Conservation (phyloP, 53 echinoderm and acorn worm species). For the Crossaster papposus region DNA sequence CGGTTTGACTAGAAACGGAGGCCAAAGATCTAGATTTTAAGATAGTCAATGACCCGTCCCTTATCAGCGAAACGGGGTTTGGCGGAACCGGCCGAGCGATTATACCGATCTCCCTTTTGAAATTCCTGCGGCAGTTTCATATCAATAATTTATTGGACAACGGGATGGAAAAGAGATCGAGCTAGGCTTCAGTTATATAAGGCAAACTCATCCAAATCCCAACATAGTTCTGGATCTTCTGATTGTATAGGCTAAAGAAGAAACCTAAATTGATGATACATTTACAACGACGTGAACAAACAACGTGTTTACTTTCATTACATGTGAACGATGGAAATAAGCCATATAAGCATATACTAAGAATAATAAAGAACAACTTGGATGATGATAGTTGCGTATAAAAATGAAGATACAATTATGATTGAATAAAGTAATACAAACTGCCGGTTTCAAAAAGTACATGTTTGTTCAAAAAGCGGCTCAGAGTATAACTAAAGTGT, state of each 20-base stretch:
- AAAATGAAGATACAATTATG: too few species aligned
- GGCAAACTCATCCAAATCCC: too few species aligned
- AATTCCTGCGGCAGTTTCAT: neutral
- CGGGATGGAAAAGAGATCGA: too few species aligned
- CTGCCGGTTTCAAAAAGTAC: too few species aligned
- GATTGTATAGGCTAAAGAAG: neutral
- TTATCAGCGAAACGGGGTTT: neutral
- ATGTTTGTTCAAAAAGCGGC: too few species aligned
- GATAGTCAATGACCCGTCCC: neutral
- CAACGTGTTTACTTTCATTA: neutral
- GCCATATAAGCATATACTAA: neutral
- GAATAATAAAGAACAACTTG: too few species aligned
- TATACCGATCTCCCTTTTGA: neutral
- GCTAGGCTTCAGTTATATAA: too few species aligned
- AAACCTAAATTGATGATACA: neutral
- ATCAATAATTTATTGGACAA: neutral
- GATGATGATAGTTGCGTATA: too few species aligned
- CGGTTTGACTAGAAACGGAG: neutral
- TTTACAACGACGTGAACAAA: too few species aligned
- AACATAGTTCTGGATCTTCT: too few species aligned
- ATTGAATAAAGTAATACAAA: too few species aligned
- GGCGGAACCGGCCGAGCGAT: neutral
- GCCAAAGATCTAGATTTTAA: neutral
- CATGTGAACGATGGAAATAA: neutral
- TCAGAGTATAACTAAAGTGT: too few species aligned